Evolutionary conservation across 1,140 invertebrate genomes (phyloP).

Genomic region (Cherax destructor): DNA sequence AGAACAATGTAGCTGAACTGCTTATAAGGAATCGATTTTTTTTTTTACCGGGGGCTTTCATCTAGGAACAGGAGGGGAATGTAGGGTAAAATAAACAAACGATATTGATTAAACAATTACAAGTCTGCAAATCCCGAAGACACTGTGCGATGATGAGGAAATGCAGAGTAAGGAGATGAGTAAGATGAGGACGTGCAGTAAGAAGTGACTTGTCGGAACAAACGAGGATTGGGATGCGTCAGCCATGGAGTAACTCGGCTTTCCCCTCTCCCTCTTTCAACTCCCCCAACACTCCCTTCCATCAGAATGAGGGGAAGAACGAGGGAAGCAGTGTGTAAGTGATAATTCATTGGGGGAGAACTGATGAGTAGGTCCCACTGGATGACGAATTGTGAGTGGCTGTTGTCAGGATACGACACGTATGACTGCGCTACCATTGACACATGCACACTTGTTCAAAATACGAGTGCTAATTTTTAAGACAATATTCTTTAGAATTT

Average conservation of each 20-base stretch:
- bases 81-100: neutral
- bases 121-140: neutral
- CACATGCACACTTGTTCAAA: no score
- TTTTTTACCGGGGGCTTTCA: no score
- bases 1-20: no score
- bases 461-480: no score
- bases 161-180: slow-evolving; percentile 6
- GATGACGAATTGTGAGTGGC: neutral
- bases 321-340: slow-evolving; percentile 52
- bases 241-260: slow-evolving; percentile 27
- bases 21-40: no score
- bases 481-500: no score
- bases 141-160: slow-evolving; percentile 11
- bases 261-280: slow-evolving; percentile 10
- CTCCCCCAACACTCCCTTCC: slow-evolving; percentile 31
- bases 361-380: slow-evolving; percentile 34
- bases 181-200: no score
- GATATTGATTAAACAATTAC: neutral
- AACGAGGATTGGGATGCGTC: slow-evolving; percentile 38
- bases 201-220: neutral
- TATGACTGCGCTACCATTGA: neutral
- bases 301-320: slow-evolving; percentile 55
- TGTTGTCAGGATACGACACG: neutral
- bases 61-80: no score
- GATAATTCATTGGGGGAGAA: slow-evolving; percentile 54